Conservation (phyloP, 2,113 vertebrate genomes). For the Pelecanus crispus region DNA sequence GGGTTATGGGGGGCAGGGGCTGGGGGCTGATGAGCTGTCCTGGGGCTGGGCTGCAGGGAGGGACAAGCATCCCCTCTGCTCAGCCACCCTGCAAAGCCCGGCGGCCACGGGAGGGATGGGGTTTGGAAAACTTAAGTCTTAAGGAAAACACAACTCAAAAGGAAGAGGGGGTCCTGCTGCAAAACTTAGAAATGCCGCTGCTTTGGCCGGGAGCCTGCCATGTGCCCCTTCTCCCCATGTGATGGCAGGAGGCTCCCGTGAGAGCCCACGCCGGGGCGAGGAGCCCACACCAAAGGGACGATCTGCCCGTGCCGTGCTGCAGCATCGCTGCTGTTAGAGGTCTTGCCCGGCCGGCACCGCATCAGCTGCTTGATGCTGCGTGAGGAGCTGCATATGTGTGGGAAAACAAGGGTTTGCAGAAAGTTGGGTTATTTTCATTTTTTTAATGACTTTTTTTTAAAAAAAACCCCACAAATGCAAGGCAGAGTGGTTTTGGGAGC, state of each 20-base stretch:
- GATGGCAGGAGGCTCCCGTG: not conserved
- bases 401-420: not conserved
- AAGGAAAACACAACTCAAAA: not conserved
- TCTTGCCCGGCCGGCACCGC: fast-evolving
- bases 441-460: not conserved
- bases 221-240: fast-evolving
- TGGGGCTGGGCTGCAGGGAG: not conserved
- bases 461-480: not conserved
- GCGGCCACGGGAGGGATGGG: not conserved
- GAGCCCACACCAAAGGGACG: not conserved
- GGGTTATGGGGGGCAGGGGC: fast-evolving
- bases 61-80: not conserved
- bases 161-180: not conserved
- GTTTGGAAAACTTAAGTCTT: not conserved
- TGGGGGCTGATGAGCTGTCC: fast-evolving
- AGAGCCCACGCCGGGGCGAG: fast-evolving
- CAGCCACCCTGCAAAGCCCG: fast-evolving
- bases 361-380: fast-evolving
- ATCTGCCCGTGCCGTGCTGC: fast-evolving
- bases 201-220: not conserved
- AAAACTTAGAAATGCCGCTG: not conserved
- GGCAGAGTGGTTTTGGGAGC: not conserved
- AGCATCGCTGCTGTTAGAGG: not conserved
- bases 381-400: not conserved
- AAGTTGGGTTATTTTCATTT: not conserved